Evolutionary conservation across 2,888 invertebrate genomes (phyloP), one percentile per base, ranked within the genome.

Genomic region (Meteorus colon): DNA sequence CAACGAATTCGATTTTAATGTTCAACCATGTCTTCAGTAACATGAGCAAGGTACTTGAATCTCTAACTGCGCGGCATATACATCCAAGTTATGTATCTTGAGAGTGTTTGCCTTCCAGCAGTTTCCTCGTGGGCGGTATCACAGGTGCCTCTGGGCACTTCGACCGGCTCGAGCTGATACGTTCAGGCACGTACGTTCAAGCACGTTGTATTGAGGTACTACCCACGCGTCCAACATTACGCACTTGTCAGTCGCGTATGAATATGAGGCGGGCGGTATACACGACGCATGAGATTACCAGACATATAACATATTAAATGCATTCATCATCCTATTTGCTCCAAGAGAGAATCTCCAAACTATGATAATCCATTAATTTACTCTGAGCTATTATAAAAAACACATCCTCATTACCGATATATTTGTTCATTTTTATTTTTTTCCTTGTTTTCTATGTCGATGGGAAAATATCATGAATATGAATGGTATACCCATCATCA

Each of bases 101-200:
- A 62, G 45, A 73, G 69, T 78, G n/a, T 55, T 8, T 55, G 74
- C 71, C 62, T 75, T 71, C 76, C 65, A 75, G 65, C 71, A 59
- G 71, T 71, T 75, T 75, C 70, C 73, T 70, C 74, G 79, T 79
- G 75, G 79, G 80, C 77, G 78, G 74, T 31, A 71, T 55, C 77
- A 75, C 80, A 80, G 78, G 78, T 80, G 80, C 77, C 78, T 78
- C 69, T 73, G 74, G 78, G 78, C 78, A 75, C 70, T 75, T 75
- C 55, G 75, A 71, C 70, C 70, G 71, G 71, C 71, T 75, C 71
- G 66, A 75, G 63, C 70, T 62, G 75, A 75, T 75, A 71, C 34
- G 66, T 60, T 70, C 1, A 55, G 19, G 55, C 55, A 48, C 48
- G 48, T 48, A 48, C 5, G n/a, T 48, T 48, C 41, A 37, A 65